Evolutionary conservation across 2,888 invertebrate species (phyloP).

Genomic region (Dicranocentrus wangi): DNA sequence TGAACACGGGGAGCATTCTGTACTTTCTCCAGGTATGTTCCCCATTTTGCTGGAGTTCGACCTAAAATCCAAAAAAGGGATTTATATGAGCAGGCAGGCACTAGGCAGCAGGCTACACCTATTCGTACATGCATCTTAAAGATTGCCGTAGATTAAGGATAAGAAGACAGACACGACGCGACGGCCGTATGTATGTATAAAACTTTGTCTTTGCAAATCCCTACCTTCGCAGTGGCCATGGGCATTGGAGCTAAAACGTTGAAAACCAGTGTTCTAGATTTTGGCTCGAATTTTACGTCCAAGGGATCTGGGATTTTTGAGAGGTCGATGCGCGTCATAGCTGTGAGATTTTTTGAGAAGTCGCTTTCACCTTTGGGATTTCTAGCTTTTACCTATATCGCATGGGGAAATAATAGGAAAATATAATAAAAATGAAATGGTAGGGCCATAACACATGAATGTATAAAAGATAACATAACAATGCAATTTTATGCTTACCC

Average conservation of each 20-base stretch:
- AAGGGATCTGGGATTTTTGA: conserved; percentile 83
- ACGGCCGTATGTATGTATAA: no score
- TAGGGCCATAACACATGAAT: neutral
- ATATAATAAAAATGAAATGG: conserved; percentile 18
- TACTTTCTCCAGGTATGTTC: conserved; percentile 80
- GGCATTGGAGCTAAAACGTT: conserved; percentile 77
- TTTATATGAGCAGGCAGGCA: neutral
- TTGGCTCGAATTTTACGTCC: conserved; percentile 88
- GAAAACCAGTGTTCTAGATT: conserved; percentile 84
- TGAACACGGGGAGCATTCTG: conserved; percentile 75
- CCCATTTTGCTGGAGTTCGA: conserved; percentile 76
- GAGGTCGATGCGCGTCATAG: conserved; percentile 88
- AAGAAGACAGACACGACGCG: no score
- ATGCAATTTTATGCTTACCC: conserved; percentile 77
- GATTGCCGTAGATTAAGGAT: no score
- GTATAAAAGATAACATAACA: conserved; percentile 4
- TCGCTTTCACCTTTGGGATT: conserved; percentile 91
- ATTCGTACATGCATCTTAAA: no score
- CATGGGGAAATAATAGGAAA: conserved; percentile 33
- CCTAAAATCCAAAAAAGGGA: conserved; percentile 40
- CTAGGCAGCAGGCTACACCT: no score
- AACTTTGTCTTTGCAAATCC: neutral
- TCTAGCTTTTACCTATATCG: conserved; percentile 84
- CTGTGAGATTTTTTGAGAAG: conserved; percentile 87
- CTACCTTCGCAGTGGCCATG: conserved; percentile 71